phyloP scores from a whole-genome alignment of 1,140 invertebrate species.

The Caenorhabditis briggsae region DNA sequence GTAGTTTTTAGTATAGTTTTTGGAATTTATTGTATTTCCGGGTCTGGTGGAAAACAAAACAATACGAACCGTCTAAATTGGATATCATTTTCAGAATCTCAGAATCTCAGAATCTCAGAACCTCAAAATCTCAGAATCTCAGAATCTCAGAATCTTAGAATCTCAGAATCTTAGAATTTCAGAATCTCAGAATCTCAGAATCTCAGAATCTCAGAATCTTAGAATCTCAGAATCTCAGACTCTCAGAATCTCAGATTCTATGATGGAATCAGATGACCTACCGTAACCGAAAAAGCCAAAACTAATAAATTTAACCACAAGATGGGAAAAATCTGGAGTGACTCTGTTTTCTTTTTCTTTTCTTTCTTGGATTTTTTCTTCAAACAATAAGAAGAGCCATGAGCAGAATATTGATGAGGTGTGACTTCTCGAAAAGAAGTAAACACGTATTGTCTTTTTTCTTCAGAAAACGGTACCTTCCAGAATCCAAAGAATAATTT shows the following conservation, averaged over 20 bases:
- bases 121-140: too few species aligned
- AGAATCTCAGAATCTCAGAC: too few species aligned
- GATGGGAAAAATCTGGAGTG: background rate
- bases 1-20: constrained; percentile 16
- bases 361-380: too few species aligned
- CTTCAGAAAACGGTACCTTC: background rate
- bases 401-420: constrained; percentile 24
- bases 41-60: background rate
- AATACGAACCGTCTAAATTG: background rate
- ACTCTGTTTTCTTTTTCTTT: background rate
- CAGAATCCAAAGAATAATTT: constrained; percentile 10
- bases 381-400: background rate
- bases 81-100: too few species aligned
- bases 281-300: background rate
- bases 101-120: too few species aligned
- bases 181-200: too few species aligned
- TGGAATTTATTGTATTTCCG: background rate
- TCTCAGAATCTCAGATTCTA: too few species aligned
- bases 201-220: too few species aligned
- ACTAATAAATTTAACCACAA: too few species aligned
- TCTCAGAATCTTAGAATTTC: too few species aligned
- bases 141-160: too few species aligned
- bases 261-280: background rate
- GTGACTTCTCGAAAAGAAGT: background rate
- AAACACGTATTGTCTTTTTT: constrained; percentile 8